Base-by-base conservation (phyloP, 2,113 vertebrate species). In the Chloropsis hardwickii region DNA sequence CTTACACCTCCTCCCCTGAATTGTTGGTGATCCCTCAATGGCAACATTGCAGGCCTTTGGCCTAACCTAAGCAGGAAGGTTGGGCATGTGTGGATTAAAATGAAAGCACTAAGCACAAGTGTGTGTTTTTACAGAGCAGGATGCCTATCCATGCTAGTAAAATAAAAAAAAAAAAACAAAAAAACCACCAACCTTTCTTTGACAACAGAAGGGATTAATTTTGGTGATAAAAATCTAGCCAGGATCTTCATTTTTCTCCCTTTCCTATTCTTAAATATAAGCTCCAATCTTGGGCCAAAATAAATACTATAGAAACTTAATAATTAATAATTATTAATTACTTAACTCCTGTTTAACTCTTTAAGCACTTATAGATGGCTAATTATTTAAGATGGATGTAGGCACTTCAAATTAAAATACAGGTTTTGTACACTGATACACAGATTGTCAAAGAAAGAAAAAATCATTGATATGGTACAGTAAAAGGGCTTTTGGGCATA, bases 1-100 rank as follows among this genome's bases (percentile, higher is more conserved):
- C 61, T 11, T 44, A 48, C 6, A 10, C 8, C 29, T 54, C 48
- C n/a, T 5, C 9, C 18, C 28, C 66, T 7, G 27, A 67, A 35
- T 3, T 27, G 33, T 2, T 47, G 40, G n/a, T 22, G 47, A 69
- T 6, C 27, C 44, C 72, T 57, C 40, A 47, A 25, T 1, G 0
- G n/a, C 1, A 0, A 33, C 0, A 0, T 7, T 35, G 50, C 22
- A 56, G 44, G 14, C 39, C 71, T 51, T 39, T 40, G 81, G 40
- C 44, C 25, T 72, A 54, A 76, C 9, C 21, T 25, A 12, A 66
- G 16, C 50, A 87, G 57, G 42, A 72, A 71, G 19, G 4, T 2
- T 44, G 40, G 37, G 28, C 28, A 73, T 7, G 31, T 24, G 31
- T 33, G 33, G 6, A 51, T 74, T 71, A 67, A 79, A 81, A 78